These are phyloP conservation scores for Microctonus hyperodae DNA, from an alignment of 2,888 invertebrate species.

Conservation along the genomic window DNA sequence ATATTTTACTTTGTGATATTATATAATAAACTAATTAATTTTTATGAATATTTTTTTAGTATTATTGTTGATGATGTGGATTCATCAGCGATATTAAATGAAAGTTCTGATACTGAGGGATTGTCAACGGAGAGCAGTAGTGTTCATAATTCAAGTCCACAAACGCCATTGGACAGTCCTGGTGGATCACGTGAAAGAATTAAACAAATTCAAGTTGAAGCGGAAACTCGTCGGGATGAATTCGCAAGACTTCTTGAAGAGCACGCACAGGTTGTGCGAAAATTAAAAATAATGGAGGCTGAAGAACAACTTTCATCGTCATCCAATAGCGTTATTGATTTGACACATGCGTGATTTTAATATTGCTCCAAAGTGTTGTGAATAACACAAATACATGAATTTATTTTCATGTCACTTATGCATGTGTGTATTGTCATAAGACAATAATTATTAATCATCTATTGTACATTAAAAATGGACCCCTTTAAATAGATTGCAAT, in stretches of 20 bases:
- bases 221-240: conserved; percentile 61
- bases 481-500: background rate
- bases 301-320: conserved; percentile 49
- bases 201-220: conserved; percentile 60
- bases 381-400: conserved; percentile 1
- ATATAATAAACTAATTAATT: too few relatives aligned
- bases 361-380: conserved; percentile 19
- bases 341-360: conserved; percentile 53
- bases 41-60: conserved; percentile 35
- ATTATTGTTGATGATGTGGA: conserved; percentile 56
- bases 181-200: conserved; percentile 53
- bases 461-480: background rate
- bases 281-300: conserved; percentile 62
- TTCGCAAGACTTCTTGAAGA: conserved; percentile 62
- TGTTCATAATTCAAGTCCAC: conserved; percentile 47
- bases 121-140: conserved; percentile 49
- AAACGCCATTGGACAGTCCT: conserved; percentile 53
- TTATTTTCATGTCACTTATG: background rate
- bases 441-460: background rate
- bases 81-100: conserved; percentile 49
- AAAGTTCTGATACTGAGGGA: conserved; percentile 47
- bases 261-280: conserved; percentile 62
- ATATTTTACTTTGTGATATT: too few relatives aligned
- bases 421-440: background rate
- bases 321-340: conserved; percentile 45